Conservation (phyloP, 2,888 invertebrate genomes). For the Dasypogon diadema region DNA sequence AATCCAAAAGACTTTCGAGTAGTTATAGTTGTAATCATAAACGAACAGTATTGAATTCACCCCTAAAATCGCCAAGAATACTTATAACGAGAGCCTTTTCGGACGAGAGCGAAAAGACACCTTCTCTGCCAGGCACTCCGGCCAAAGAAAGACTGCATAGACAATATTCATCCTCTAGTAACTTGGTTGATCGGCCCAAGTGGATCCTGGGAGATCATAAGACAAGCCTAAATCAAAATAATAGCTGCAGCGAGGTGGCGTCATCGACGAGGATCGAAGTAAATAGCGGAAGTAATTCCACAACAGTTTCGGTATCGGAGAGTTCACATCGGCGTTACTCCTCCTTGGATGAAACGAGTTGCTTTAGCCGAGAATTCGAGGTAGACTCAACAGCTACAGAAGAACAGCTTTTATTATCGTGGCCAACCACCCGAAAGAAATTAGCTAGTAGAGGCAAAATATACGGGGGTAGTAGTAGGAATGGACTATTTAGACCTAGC, state of each 20-base stretch:
- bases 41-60: slow-evolving; percentile 58
- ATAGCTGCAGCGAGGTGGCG: slow-evolving; percentile 58
- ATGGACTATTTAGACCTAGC: slow-evolving; percentile 52
- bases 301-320: slow-evolving; percentile 64
- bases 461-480: slow-evolving; percentile 45
- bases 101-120: slow-evolving; percentile 76
- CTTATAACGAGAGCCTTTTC: slow-evolving; percentile 80
- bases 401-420: slow-evolving; percentile 72
- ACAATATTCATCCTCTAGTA: slow-evolving; percentile 67
- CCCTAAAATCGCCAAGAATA: slow-evolving; percentile 76
- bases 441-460: slow-evolving; percentile 54
- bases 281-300: slow-evolving; percentile 69
- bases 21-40: slow-evolving; percentile 58
- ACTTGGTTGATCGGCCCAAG: slow-evolving; percentile 63
- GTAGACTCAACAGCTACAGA: slow-evolving; percentile 63
- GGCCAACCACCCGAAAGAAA: slow-evolving; percentile 69
- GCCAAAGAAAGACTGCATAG: slow-evolving; percentile 63
- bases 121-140: slow-evolving; percentile 67
- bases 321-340: slow-evolving; percentile 66
- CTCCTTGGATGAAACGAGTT: slow-evolving; percentile 63
- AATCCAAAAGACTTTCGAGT: slow-evolving; percentile 58
- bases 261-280: slow-evolving; percentile 55
- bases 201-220: slow-evolving; percentile 64
- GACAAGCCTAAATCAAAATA: slow-evolving; percentile 52
- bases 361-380: slow-evolving; percentile 64